Conservation (phyloP, 2,113 vertebrate genomes). For the Oxyruncus cristatus region DNA sequence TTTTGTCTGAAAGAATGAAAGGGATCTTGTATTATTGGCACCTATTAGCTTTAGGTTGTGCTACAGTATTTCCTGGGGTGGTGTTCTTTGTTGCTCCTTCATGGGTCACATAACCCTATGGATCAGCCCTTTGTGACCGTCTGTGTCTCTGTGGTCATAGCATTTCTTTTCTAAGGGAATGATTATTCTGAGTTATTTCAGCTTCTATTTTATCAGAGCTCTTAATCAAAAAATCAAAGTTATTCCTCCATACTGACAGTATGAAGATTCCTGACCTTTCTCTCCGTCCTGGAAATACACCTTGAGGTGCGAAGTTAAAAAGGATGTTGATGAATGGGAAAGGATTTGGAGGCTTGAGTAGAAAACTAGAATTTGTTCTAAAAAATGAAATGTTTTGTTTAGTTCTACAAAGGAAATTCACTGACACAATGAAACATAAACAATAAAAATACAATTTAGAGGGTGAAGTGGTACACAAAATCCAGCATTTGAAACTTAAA, state of each 20-base stretch:
- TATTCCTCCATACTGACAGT: neutral
- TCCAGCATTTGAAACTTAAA: neutral
- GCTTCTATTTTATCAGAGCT: neutral
- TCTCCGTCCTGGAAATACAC: neutral
- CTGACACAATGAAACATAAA: neutral
- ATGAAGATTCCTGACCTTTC: neutral
- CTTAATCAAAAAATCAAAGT: neutral
- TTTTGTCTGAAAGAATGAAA: neutral
- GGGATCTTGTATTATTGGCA: neutral
- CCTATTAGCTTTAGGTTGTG: neutral
- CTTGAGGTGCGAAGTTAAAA: neutral
- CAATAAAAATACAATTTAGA: neutral
- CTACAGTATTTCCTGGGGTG: neutral
- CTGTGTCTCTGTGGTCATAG: neutral
- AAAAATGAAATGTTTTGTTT: neutral
- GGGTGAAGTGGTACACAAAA: neutral
- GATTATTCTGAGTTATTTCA: neutral
- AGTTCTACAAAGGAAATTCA: neutral
- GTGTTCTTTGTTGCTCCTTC: neutral
- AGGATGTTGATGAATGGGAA: neutral
- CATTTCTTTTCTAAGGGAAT: neutral
- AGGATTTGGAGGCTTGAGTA: neutral
- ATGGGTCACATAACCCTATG: fast-evolving
- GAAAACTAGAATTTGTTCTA: neutral
- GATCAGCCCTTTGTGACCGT: neutral